Evolutionary conservation across 2,797 vertebrate genomes (phyloP).

Genomic region (Simalia tracyae): DNA sequence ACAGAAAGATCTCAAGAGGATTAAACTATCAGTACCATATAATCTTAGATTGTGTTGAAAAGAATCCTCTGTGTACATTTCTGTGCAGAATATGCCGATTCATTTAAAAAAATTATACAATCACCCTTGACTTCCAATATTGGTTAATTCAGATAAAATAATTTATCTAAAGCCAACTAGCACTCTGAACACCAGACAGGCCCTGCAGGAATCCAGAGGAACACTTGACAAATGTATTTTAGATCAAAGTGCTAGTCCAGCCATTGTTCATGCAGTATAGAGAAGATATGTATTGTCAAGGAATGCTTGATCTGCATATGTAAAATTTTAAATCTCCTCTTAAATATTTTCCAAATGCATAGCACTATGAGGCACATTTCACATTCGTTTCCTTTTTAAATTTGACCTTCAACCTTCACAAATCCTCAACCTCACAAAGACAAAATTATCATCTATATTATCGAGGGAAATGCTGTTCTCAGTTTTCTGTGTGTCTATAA

Average conservation of each 20-base stretch:
- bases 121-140: conserved; percentile 35
- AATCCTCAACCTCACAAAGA: background rate
- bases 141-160: conserved; percentile 16
- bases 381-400: background rate
- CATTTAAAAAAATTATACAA: conserved; percentile 8
- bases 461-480: background rate
- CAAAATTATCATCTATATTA: background rate
- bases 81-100: background rate
- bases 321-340: conserved; percentile 21
- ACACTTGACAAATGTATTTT: background rate
- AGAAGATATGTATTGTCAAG: background rate
- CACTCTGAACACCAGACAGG: background rate
- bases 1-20: conserved; percentile 73
- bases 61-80: conserved; percentile 39
- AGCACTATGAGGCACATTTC: background rate
- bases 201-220: background rate
- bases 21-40: conserved; percentile 67
- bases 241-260: background rate
- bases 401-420: background rate
- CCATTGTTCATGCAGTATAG: background rate
- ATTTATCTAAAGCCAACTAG: conserved; percentile 22
- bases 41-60: conserved; percentile 37
- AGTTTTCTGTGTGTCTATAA: background rate
- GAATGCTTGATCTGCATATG: conserved; percentile 19
- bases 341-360: background rate